These are phyloP conservation scores for Xestia c-nigrum DNA, from an alignment of 2,888 invertebrate species.

Conservation along the genomic window DNA sequence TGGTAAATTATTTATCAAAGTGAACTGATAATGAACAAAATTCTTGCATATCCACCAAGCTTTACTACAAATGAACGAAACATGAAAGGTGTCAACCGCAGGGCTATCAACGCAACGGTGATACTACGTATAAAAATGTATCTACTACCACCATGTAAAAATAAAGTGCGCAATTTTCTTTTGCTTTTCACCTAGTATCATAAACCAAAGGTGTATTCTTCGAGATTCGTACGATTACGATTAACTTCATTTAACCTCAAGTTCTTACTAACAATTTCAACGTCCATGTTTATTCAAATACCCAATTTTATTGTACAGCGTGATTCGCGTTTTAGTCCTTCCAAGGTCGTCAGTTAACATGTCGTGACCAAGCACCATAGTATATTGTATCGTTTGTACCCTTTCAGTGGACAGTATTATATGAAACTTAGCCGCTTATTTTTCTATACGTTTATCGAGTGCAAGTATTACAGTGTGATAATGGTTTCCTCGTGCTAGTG, in stretches of 20 bases:
- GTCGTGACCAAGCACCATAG: constrained; percentile 67
- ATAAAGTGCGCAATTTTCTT: neutral
- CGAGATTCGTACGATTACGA: constrained; percentile 1
- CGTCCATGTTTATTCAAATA: constrained; percentile 32
- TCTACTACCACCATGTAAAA: neutral
- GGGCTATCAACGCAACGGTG: neutral
- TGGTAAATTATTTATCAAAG: neutral
- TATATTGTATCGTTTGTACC: constrained; percentile 44
- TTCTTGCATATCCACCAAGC: neutral
- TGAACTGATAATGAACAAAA: neutral
- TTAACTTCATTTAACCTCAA: constrained; percentile 23
- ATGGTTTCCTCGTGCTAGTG: constrained; percentile 74
- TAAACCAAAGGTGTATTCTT: neutral
- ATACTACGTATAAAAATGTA: neutral
- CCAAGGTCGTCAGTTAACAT: constrained; percentile 69
- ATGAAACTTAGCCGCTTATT: constrained; percentile 66
- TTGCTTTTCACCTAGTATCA: neutral
- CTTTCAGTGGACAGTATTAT: constrained; percentile 72
- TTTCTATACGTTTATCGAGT: constrained; percentile 72
- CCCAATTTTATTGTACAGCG: constrained; percentile 36
- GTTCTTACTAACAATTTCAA: constrained; percentile 24
- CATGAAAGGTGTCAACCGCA: constrained; percentile 40
- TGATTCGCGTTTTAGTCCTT: constrained; percentile 64
- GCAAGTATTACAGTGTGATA: constrained; percentile 68
- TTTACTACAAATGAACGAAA: neutral